Evolutionary conservation across 1,140 invertebrate genomes (phyloP).

Genomic region (Drosophila lacteicornis): DNA sequence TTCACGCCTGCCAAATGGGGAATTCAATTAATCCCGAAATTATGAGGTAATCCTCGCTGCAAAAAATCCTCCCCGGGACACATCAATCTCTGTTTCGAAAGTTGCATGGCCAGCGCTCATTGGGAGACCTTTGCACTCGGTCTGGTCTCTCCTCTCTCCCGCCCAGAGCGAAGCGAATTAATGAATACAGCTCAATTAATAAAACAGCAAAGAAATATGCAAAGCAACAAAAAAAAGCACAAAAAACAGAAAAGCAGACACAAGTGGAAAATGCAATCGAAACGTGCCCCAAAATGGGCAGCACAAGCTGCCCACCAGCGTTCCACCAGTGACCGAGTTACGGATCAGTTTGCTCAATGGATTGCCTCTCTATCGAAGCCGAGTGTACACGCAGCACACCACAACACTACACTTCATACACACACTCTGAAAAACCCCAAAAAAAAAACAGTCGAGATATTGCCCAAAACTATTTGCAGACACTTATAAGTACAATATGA

Average conservation of each 20-base stretch:
- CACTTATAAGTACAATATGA: not conserved
- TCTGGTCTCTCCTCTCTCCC: conserved; percentile 23
- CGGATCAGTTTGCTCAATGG: conserved; percentile 73
- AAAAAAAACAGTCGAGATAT: conserved; percentile 2
- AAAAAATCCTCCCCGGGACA: conserved; percentile 42
- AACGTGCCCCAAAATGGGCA: conserved; percentile 67
- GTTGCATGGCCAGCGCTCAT: conserved; percentile 61
- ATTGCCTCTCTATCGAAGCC: conserved; percentile 51
- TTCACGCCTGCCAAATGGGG: conserved; percentile 22
- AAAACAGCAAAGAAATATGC: conserved; percentile 48
- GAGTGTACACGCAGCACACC: conserved; percentile 53
- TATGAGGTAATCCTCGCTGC: conserved; percentile 23
- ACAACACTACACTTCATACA: conserved; percentile 7
- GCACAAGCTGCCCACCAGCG: conserved; percentile 61
- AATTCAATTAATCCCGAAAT: conserved; percentile 28
- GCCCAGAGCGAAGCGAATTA: conserved; percentile 59
- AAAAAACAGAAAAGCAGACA: conserved; percentile 23
- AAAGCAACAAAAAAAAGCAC: conserved; percentile 12
- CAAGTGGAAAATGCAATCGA: conserved; percentile 63
- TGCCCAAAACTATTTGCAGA: not conserved
- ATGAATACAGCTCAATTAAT: conserved; percentile 73
- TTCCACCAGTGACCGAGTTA: conserved; percentile 70
- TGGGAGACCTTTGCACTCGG: conserved; percentile 32
- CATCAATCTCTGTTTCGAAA: conserved; percentile 64
- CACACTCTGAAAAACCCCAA: conserved; percentile 11